Base-by-base conservation (phyloP, 1,140 invertebrate genomes). In the Cotesia chilonis region DNA sequence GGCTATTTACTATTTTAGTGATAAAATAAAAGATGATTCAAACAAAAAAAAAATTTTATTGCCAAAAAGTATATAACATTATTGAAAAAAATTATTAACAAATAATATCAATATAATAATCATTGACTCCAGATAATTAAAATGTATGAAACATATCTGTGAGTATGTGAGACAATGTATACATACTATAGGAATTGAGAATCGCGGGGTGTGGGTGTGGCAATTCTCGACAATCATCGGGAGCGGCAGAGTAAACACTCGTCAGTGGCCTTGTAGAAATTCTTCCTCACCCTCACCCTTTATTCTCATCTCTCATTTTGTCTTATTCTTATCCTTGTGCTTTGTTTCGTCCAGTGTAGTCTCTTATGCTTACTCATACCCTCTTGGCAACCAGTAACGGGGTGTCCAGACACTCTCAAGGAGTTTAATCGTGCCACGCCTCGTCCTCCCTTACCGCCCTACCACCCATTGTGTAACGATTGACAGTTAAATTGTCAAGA, bases 221-320 rank as follows among this genome's bases (percentile, higher is more conserved):
- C 78, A 70, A 76, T 57, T 20, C 68, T 78, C 70, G 75, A 82
- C 80, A 83, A 82, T 82, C 81, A 71, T 73, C 63, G 82, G 77
- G 82, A 77, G 82, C 75, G 83, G 76, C 82, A 75, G 17, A 65
- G 73, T 75, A 84, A 84, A 84, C 81, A 79, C 61, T 76, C 69
- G 74, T 65, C 63, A 65, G 36, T 78, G 73, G 75, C 71, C 68
- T 76, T 74, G 72, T 73, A 76, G 77, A 65, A 68, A 68, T 41
- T 68, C 68, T 65, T 41, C 57, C 66, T 68, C 54, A 55, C 37
- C 64, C 10, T 55, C 63, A 38, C 37, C 52, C 47, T 37, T 59
- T 47, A 17, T 10, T 7, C 41, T 47, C 4, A 47, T 9, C 41
- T 47, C 41, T 47, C 38, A 41, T 41, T 41, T 9, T 3, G 5